Percentiles rank a stretch among this genome's conserved stretches.
These are phyloP conservation scores for Lichenostomus cassidix DNA, from an alignment of 2,113 vertebrate species.

Conservation along the genomic window DNA sequence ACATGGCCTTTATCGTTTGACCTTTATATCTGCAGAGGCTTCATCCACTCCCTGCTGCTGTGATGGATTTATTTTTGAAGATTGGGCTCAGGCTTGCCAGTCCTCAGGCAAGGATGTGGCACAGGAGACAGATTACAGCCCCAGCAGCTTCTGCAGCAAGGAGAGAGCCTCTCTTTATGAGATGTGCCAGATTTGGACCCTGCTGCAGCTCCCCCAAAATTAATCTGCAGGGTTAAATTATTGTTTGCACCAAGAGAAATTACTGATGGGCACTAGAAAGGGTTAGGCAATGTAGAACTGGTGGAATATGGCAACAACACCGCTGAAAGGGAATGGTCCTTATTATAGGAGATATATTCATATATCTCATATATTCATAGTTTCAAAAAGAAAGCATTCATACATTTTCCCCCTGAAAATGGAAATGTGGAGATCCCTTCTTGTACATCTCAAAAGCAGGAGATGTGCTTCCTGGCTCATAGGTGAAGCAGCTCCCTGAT, in stretches of 20 bases:
- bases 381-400: not conserved
- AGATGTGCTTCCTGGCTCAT: accelerated
- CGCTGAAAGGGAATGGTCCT: not conserved
- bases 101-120: not conserved
- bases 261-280: not conserved
- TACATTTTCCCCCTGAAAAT: not conserved
- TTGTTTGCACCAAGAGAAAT: not conserved
- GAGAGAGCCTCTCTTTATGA: not conserved
- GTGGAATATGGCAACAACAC: not conserved
- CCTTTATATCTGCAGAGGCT: slow-evolving; percentile 40
- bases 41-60: not conserved
- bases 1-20: slow-evolving; percentile 55
- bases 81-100: not conserved
- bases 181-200: not conserved
- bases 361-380: not conserved
- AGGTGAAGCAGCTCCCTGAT: not conserved
- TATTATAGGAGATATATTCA: not conserved
- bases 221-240: not conserved
- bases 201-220: not conserved
- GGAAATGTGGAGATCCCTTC: not conserved
- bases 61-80: slow-evolving; percentile 49
- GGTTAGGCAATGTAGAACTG: not conserved
- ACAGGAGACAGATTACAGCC: not conserved
- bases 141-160: not conserved
- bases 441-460: not conserved